Evolutionary conservation across 1,140 invertebrate species (phyloP).

Genomic region (Zaprionus capensis): DNA sequence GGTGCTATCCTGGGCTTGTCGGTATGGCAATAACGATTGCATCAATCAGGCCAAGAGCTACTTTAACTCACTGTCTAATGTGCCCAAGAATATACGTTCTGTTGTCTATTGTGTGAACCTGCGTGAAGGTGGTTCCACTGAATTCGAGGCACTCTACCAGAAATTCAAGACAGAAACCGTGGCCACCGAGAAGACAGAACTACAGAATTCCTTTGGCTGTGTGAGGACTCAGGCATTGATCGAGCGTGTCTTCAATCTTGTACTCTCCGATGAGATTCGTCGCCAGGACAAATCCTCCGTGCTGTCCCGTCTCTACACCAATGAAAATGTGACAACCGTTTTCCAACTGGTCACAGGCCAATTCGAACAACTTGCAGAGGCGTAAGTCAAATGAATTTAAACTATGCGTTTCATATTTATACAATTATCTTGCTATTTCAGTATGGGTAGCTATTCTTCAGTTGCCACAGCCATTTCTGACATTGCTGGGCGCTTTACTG

Average conservation of each 20-base stretch:
- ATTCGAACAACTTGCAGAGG: conserved; percentile 71
- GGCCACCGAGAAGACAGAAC: conserved; percentile 85
- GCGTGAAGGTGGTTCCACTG: conserved; percentile 83
- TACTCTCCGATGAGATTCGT: conserved; percentile 79
- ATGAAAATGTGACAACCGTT: conserved; percentile 84
- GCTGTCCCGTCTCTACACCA: conserved; percentile 83
- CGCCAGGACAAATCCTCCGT: conserved; percentile 83
- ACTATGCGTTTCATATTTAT: not conserved
- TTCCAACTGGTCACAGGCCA: conserved; percentile 85
- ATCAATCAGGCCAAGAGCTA: conserved; percentile 67
- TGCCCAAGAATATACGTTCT: conserved; percentile 86
- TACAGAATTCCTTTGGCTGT: conserved; percentile 87
- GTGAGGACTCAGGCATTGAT: conserved; percentile 84
- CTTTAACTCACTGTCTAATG: conserved; percentile 64
- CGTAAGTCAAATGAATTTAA: conserved; percentile 83
- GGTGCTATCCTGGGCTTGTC: conserved; percentile 85
- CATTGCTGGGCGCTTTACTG: conserved; percentile 85
- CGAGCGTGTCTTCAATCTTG: conserved; percentile 73
- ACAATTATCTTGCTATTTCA: conserved; percentile 19
- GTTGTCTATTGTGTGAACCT: conserved; percentile 87
- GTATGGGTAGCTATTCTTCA: conserved; percentile 82
- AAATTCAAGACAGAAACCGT: conserved; percentile 85
- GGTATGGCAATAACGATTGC: conserved; percentile 85
- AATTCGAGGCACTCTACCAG: conserved; percentile 86
- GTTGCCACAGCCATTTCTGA: conserved; percentile 84